A percentile compares a stretch with the other conserved stretches of the same genome.
Conservation (phyloP, 2,797 vertebrate species). For the Sebastes steindachneri region DNA sequence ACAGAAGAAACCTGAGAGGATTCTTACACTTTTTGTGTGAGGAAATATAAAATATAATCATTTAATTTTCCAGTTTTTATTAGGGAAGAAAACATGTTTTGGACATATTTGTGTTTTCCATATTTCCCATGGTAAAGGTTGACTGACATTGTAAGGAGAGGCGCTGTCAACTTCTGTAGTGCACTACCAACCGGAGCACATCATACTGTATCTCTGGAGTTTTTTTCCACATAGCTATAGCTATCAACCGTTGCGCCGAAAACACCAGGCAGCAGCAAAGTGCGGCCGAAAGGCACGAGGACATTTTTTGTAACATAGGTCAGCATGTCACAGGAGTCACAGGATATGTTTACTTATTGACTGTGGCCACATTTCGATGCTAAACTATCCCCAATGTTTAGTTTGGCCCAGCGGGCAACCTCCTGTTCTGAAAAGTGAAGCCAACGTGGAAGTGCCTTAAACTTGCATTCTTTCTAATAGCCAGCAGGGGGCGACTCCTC, state of each 20-base stretch:
- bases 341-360: too few relatives aligned
- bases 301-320: too few relatives aligned
- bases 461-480: too few relatives aligned
- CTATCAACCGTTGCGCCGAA: neutral
- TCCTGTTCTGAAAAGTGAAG: too few relatives aligned
- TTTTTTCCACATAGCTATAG: neutral
- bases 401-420: too few relatives aligned
- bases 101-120: too few relatives aligned
- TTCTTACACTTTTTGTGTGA: neutral
- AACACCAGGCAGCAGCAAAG: too few relatives aligned
- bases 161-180: neutral
- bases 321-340: too few relatives aligned
- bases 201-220: neutral
- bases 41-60: neutral
- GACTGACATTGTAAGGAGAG: neutral
- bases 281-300: rapidly evolving
- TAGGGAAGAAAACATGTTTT: neutral
- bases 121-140: neutral
- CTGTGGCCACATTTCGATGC: too few relatives aligned
- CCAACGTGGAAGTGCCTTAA: too few relatives aligned
- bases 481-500: too few relatives aligned
- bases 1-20: neutral
- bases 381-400: too few relatives aligned
- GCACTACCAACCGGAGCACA: neutral
- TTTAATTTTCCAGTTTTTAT: neutral